Base-by-base conservation (phyloP, 2,113 vertebrate species). In the Phrynocephalus versicolor region DNA sequence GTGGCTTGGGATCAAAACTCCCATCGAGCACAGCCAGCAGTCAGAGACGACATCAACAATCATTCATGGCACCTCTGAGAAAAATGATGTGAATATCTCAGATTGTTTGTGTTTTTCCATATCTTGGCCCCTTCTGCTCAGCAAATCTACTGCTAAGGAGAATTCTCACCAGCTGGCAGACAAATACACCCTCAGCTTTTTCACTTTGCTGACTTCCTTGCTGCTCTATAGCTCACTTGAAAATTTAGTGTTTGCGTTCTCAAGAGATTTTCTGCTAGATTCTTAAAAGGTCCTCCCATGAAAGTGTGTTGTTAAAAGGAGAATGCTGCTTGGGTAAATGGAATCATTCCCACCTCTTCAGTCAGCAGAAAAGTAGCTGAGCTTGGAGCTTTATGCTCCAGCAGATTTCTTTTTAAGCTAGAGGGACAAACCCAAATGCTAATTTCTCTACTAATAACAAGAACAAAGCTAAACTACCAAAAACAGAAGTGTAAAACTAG, bases 271-370 rank as follows among this genome's bases (percentile, higher is more conserved):
- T 79, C n/a, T n/a, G 25, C 69, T 60, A 74, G 39, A 33, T n/a
- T 88, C 70, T 25, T 10, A n/a, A 85, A 55, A n/a, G 30, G 45
- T n/a, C 45, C 45, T 51, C 10, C 10, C 45, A 51, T 51, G 45
- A 10, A 5, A 51, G 45, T 51, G 45, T 6, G 45, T n/a, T 88
- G 65, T 25, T 10, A n/a, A 84, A 55, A n/a, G 30, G 45, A 30
- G n/a, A 82, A 18, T 3, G 37, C n/a, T 65, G 51, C 37, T 69
- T 0, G 58, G 65, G 7, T 3, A 1, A 69, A 84, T 71, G 35
- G 91, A 85, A 75, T 58, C 83, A 62, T 69, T 2, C 27, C 25
- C 67, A 71, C 72, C 64, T 71, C 64, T 83, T 72, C 15, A 83
- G 12, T 41, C 30, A 70, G 65, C 57, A 79, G 74, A 70, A 72